A percentile compares a stretch with the other conserved stretches of the same genome.
Evolutionary conservation across 35 echinoderm and acorn worm genomes (phyloP).

Genomic region (Apostichopus parvimensis): DNA sequence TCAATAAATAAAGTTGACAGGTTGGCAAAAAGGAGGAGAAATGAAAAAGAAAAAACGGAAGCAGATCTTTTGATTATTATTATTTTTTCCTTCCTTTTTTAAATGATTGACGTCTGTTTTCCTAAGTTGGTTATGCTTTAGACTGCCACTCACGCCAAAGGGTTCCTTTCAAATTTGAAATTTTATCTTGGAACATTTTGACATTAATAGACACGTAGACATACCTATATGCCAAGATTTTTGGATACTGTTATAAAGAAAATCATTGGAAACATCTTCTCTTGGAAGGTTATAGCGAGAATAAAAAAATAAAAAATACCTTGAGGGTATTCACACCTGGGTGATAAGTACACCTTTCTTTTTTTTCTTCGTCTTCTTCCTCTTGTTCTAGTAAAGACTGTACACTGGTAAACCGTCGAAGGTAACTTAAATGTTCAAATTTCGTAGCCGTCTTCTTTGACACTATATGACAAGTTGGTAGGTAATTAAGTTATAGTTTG

Average conservation of each 20-base stretch:
- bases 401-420: neutral
- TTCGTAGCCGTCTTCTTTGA: neutral
- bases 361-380: neutral
- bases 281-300: slow-evolving; percentile 4
- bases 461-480: neutral
- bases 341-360: neutral
- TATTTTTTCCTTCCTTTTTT: no score
- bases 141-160: slow-evolving; percentile 1
- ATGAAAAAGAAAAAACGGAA: neutral
- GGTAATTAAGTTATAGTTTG: neutral
- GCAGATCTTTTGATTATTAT: neutral
- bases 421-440: neutral
- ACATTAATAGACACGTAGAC: neutral
- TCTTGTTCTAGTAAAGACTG: neutral
- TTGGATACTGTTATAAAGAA: neutral
- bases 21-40: neutral
- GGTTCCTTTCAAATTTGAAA: slow-evolving; percentile 20
- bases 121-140: neutral
- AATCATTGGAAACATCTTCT: slow-evolving; percentile 12
- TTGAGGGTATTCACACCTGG: slow-evolving; percentile 1
- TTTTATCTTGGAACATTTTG: slow-evolving; percentile 30
- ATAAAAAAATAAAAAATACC: neutral
- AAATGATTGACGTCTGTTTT: neutral
- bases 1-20: neutral
- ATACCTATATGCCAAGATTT: neutral